Evolutionary conservation across 2,797 vertebrate genomes (phyloP).

Genomic region (Galaxias olidus): DNA sequence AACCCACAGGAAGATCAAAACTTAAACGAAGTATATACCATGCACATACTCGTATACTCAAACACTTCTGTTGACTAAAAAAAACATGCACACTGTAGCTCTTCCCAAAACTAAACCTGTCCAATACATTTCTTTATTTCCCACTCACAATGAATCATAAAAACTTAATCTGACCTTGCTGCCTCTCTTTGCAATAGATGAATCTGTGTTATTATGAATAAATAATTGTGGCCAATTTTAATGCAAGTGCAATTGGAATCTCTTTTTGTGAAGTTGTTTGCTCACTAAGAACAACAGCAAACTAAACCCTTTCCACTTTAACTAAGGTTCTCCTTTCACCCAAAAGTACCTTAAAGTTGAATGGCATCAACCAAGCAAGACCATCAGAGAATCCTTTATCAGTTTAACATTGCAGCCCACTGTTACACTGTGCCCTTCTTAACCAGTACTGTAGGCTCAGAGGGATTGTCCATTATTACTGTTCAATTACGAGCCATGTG

Average conservation of each 20-base stretch:
- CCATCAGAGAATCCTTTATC: conserved; percentile 32
- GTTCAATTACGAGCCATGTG: too few species aligned
- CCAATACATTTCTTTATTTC: too few species aligned
- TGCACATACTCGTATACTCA: too few species aligned
- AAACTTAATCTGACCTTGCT: conserved; percentile 57
- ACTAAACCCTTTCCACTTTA: conserved; percentile 60
- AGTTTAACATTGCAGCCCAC: not conserved
- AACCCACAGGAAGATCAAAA: too few species aligned
- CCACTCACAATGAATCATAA: conserved; percentile 31
- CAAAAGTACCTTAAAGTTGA: conserved; percentile 47
- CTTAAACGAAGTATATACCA: too few species aligned
- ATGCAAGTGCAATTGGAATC: conserved; percentile 64
- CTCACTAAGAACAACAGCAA: conserved; percentile 57
- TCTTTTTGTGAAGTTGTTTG: conserved; percentile 62
- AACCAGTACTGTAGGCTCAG: conserved; percentile 20
- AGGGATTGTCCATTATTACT: not conserved
- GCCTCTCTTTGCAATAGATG: conserved; percentile 58
- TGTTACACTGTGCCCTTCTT: conserved; percentile 16
- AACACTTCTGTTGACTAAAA: too few species aligned
- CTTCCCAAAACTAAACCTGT: too few species aligned
- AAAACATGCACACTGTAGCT: too few species aligned
- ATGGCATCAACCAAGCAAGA: conserved; percentile 54
- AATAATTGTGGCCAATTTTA: conserved; percentile 70
- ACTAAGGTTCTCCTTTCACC: conserved; percentile 40
- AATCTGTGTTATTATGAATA: conserved; percentile 61